Base-by-base conservation (phyloP, 2,888 invertebrate genomes). In the Cremastobaeus sp. region DNA sequence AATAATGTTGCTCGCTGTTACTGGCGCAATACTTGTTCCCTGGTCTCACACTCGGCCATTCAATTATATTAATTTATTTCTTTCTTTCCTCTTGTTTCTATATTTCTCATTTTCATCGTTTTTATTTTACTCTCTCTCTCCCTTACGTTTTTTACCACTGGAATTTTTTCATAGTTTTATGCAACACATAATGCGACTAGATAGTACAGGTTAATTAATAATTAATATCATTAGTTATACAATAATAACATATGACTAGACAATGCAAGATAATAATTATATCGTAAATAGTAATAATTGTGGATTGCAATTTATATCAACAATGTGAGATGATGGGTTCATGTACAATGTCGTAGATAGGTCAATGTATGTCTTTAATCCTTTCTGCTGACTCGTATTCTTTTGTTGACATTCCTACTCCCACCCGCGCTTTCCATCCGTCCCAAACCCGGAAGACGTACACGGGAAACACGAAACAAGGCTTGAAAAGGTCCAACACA, bases 191-290 rank as follows among this genome's bases (percentile, higher is more conserved):
- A 87, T 86, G 86, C 86, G 86, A 86, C 86, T 87, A 87, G 86
- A 85, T 87, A 86, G 83, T 86, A 87, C 86, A 85, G 85, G 83
- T 86, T 87, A 86, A 87, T 86, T 85, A 86, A 87, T 87, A 86
- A 86, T 86, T 86, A 86, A 86, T 86, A 86, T 86, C 84, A 79
- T 86, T 87, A 87, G 86, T 86, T 86, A 86, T 87, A 86, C 84
- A 87, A 86, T 86, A 86, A 86, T 87, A 87, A 86, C 86, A 83
- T 87, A 87, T 87, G 86, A 85, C 86, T 86, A 87, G 86, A 87
- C 86, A 87, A 87, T 86, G 86, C 85, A 87, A 86, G 86, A 86
- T 87, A 86, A 86, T 86, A 86, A 87, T 87, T 87, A 87, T 86
- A 86, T 87, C 81, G 83, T 87, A 86, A 87, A 86, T 86, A 86